A percentile compares a stretch with the other conserved stretches of the same genome.
These are phyloP conservation scores for Mylabris phalerata DNA, from an alignment of 1,140 invertebrate genomes.

Conservation along the genomic window DNA sequence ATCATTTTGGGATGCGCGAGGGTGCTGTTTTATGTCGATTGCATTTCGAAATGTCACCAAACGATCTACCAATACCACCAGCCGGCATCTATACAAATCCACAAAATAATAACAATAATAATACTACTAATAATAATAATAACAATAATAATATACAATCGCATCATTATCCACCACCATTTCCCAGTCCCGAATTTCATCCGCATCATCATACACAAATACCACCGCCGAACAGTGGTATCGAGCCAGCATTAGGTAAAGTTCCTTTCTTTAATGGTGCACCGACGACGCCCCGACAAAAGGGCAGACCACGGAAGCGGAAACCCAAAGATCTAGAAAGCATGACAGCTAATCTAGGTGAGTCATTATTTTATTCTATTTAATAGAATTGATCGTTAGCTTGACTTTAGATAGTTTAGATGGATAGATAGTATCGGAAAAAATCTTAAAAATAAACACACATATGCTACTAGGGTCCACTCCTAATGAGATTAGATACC, in stretches of 20 bases:
- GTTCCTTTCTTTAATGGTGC: constrained; percentile 67
- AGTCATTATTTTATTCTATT: constrained; percentile 34
- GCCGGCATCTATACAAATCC: constrained; percentile 36
- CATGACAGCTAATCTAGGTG: constrained; percentile 76
- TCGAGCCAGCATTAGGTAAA: constrained; percentile 37
- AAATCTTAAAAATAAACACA: neutral
- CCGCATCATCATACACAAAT: constrained; percentile 41
- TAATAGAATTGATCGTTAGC: too few relatives aligned
- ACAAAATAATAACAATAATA: constrained; percentile 35
- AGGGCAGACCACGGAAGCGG: constrained; percentile 85
- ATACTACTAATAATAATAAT: neutral
- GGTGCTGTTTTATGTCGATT: constrained; percentile 62
- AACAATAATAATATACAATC: constrained; percentile 28
- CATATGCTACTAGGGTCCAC: neutral
- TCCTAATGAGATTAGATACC: constrained; percentile 8
- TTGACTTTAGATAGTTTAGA: too few relatives aligned
- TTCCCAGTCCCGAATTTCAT: constrained; percentile 50
- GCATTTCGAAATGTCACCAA: constrained; percentile 68
- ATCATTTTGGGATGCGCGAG: constrained; percentile 88
- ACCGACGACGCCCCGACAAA: constrained; percentile 67
- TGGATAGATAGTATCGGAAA: too few relatives aligned
- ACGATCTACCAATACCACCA: constrained; percentile 52
- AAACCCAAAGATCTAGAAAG: constrained; percentile 81
- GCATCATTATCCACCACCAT: constrained; percentile 50
- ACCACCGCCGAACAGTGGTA: constrained; percentile 35